A percentile compares a stretch with the other conserved stretches of the same genome.
phyloP scores from a whole-genome alignment of 2,888 invertebrate species.

The Phalera bucephala region DNA sequence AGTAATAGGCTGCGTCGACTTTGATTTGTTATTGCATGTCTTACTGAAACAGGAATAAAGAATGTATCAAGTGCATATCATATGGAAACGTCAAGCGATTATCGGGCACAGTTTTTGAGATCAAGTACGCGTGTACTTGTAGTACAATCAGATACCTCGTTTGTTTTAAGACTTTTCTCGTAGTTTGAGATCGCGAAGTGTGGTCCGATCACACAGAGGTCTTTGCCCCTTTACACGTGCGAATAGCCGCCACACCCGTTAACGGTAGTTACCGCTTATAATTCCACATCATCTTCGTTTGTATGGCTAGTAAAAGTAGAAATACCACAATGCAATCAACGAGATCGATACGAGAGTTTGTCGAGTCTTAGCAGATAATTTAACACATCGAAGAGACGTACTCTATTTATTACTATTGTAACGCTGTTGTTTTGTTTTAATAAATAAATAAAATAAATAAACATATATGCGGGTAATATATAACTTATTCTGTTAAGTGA shows the following conservation, averaged over 20 bases:
- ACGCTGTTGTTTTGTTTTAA: too few species aligned
- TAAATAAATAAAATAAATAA: too few species aligned
- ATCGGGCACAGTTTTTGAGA: constrained; percentile 12
- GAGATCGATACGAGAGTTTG: constrained; percentile 16
- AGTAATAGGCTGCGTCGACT: too few species aligned
- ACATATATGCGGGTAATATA: too few species aligned
- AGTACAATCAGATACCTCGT: constrained; percentile 13
- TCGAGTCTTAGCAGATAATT: constrained; percentile 1
- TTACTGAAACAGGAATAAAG: too few species aligned
- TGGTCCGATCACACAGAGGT: constrained; percentile 48
- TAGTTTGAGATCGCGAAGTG: constrained; percentile 29
- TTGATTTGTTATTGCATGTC: too few species aligned
- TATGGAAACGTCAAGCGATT: too few species aligned
- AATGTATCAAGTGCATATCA: too few species aligned
- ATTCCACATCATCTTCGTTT: constrained; percentile 38
- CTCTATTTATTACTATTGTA: neutral
- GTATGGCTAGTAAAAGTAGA: constrained; percentile 28
- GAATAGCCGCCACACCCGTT: constrained; percentile 58
- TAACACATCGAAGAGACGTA: neutral
- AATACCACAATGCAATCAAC: constrained; percentile 23
- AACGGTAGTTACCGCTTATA: constrained; percentile 59
- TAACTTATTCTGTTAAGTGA: too few species aligned
- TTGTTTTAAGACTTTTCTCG: constrained; percentile 18
- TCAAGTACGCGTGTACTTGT: constrained; percentile 23
- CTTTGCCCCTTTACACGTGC: constrained; percentile 62